Base-by-base conservation (phyloP, 2,797 vertebrate genomes). In the Natrix natrix region DNA sequence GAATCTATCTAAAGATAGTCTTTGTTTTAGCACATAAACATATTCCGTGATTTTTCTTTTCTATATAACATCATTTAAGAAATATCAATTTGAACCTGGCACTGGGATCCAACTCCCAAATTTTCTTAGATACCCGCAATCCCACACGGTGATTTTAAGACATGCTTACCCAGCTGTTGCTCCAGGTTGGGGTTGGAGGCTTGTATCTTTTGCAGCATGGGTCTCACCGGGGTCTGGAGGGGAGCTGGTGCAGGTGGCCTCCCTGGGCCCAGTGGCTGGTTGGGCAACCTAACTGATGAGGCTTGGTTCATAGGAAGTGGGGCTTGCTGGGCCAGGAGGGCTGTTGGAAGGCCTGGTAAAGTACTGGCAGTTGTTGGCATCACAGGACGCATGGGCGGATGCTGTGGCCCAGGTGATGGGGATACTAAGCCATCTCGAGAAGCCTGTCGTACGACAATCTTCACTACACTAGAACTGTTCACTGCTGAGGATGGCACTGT, bases 401-500 rank as follows among this genome's bases (percentile, higher is more conserved):
- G 98, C 91, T 98, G 97, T 0, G 63, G 91, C 96, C 98, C 97
- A 0, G 98, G 98, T 90, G 98, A 96, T 86, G 98, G 97, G 86
- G 98, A 97, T 90, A 98, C 98, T 6, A 98, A 95, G 92, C 99
- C 98, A 96, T 99, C 99, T 95, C 98, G 98, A 96, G 98, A 94
- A 92, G 99, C 97, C 95, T 99, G 99, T 90, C 99, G 98, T 91
- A 99, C 98, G 43, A 99, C 99, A 94, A 99, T 99, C 98, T 99
- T 99, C 95, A 99, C 98, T 87, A 99, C 98, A 26, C 99, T 98
- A 1, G 98, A 98, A 93, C 98, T 98, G 97, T 98, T 98, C 97
- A 99, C 98, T 96, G 98, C 97, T 92, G 98, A 96, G 60, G 98
- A 95, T 94, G 98, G 92, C 94, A 98, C 98, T 99, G 96, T 66